Percentiles rank a stretch among this genome's conserved stretches.
These are phyloP conservation scores for Thera britannica DNA, from an alignment of 2,888 invertebrate genomes.

Conservation along the genomic window DNA sequence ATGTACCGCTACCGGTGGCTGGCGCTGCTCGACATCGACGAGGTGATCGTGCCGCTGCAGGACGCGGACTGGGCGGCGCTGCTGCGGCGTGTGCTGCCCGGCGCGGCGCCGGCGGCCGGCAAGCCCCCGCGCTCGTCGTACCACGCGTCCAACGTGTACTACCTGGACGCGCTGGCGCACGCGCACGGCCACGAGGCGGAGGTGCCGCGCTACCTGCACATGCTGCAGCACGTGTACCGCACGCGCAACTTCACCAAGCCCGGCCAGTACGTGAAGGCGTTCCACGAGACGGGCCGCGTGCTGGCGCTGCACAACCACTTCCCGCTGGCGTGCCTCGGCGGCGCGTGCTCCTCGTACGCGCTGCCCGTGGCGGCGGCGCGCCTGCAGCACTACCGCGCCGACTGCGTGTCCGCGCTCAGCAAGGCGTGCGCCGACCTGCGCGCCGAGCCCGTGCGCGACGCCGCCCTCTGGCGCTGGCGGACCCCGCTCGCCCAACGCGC, in stretches of 20 bases:
- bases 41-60: constrained; percentile 95
- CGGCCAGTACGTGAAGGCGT: constrained; percentile 96
- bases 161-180: constrained; percentile 93
- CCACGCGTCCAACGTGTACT: constrained; percentile 96
- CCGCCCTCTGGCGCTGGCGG: constrained; percentile 95
- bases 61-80: constrained; percentile 90
- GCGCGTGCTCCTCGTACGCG: constrained; percentile 93
- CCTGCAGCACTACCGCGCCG: constrained; percentile 96
- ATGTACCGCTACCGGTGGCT: constrained; percentile 95
- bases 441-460: constrained; percentile 92
- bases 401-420: constrained; percentile 94
- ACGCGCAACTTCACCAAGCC: constrained; percentile 96
- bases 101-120: constrained; percentile 83
- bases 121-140: constrained; percentile 89
- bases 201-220: constrained; percentile 95
- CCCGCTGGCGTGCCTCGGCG: constrained; percentile 94
- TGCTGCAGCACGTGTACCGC: constrained; percentile 96
- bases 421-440: constrained; percentile 93
- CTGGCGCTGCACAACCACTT: constrained; percentile 96
- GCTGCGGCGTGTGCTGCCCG: constrained; percentile 89
- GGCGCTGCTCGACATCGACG: constrained; percentile 96
- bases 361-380: constrained; percentile 93
- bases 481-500: constrained; percentile 89
- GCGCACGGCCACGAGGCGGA: constrained; percentile 91
- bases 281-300: constrained; percentile 95